Evolutionary conservation across 2,888 invertebrate species (phyloP).

Genomic region (Euplexia lucipara): DNA sequence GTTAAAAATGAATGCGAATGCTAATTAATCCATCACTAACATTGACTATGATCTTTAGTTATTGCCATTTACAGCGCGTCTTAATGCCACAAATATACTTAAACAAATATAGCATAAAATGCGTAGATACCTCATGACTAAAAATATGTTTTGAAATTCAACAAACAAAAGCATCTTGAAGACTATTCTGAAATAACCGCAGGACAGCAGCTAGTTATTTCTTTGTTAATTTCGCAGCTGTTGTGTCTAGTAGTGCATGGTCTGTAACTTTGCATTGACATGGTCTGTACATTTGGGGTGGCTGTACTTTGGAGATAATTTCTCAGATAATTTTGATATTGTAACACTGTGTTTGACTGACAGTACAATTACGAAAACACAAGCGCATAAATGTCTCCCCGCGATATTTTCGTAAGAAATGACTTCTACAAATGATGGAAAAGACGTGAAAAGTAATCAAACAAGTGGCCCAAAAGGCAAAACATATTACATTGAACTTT

Average conservation of each 20-base stretch:
- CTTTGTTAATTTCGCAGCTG: not conserved
- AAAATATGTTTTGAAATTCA: not conserved
- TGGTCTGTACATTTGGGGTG: slow-evolving; percentile 12
- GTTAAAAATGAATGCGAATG: no score
- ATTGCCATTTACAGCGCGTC: no score
- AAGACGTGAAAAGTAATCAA: slow-evolving; percentile 90
- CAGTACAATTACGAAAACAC: slow-evolving; percentile 90
- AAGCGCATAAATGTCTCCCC: slow-evolving; percentile 91
- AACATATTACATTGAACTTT: slow-evolving; percentile 88
- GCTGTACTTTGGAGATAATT: slow-evolving; percentile 2
- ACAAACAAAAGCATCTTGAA: not conserved
- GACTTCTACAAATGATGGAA: slow-evolving; percentile 91
- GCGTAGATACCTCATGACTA: no score
- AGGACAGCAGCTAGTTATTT: not conserved
- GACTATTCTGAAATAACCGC: not conserved
- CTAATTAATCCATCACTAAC: no score
- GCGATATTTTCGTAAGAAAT: slow-evolving; percentile 91
- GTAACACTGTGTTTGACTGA: slow-evolving; percentile 88
- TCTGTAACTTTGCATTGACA: not conserved
- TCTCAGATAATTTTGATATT: slow-evolving; percentile 50
- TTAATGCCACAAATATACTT: no score
- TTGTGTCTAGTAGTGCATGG: not conserved
- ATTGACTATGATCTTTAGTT: no score
- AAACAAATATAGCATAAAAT: no score
- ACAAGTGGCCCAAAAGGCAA: slow-evolving; percentile 87